A percentile compares a stretch with the other conserved stretches of the same genome.
phyloP scores from a whole-genome alignment of 2,113 vertebrate genomes.

The Nipponia nippon region DNA sequence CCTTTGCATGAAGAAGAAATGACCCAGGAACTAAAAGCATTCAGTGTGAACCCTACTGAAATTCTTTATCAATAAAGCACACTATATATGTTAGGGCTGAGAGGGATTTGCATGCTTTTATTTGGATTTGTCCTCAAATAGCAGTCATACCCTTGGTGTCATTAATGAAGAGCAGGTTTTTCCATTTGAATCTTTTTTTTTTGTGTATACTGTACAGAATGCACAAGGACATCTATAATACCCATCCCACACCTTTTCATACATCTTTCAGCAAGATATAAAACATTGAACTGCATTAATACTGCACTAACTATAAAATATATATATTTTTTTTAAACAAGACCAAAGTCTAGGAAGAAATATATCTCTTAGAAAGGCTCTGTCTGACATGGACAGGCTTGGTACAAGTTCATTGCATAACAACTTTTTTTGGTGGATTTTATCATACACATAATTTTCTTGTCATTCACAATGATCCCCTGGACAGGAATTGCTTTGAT shows the following conservation, averaged over 20 bases:
- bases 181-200: neutral
- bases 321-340: neutral
- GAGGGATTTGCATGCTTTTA: neutral
- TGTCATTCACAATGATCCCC: neutral
- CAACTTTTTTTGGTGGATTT: neutral
- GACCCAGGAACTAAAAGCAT: neutral
- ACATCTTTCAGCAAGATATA: neutral
- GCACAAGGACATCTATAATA: neutral
- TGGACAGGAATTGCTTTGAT: neutral
- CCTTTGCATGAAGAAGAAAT: neutral
- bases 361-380: neutral
- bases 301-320: neutral
- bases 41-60: neutral
- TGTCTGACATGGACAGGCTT: neutral
- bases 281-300: neutral
- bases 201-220: neutral
- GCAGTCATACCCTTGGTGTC: neutral
- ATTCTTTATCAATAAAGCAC: neutral
- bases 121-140: neutral
- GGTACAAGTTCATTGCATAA: neutral
- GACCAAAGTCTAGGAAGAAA: neutral
- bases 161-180: neutral
- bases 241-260: neutral
- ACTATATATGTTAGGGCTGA: neutral
- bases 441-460: neutral